Evolutionary conservation across 2,113 vertebrate genomes (phyloP).

Genomic region (Copsychus sechellarum): DNA sequence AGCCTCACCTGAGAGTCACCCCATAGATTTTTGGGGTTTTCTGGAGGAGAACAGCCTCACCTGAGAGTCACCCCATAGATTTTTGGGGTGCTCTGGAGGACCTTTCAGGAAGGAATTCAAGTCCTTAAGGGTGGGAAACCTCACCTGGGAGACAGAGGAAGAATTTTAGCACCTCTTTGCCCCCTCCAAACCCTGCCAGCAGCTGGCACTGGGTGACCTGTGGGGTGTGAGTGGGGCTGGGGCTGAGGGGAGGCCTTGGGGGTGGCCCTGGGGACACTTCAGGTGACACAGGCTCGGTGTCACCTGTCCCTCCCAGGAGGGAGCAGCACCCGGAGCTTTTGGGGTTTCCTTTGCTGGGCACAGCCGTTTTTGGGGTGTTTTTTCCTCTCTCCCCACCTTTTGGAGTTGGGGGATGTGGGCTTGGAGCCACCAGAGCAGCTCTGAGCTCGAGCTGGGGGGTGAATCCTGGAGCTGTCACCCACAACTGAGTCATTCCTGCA

Average conservation of each 20-base stretch:
- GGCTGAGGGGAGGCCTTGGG: background rate
- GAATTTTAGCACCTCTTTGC: fast-evolving
- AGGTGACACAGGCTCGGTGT: too few species aligned
- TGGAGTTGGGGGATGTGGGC: background rate
- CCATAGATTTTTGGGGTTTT: background rate
- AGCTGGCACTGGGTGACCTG: background rate
- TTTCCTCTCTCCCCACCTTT: background rate
- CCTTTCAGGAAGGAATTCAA: too few species aligned
- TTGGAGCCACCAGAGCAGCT: background rate
- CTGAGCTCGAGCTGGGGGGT: fast-evolving
- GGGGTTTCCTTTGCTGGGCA: background rate
- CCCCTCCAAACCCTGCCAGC: background rate
- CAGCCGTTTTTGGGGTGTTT: background rate
- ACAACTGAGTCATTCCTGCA: background rate
- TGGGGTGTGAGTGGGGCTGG: background rate
- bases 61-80: background rate
- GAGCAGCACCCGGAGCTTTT: background rate
- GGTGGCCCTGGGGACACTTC: fast-evolving
- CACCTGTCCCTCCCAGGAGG: too few species aligned
- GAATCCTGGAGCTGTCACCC: background rate
- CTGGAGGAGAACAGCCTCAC: too few species aligned
- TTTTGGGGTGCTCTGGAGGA: too few species aligned
- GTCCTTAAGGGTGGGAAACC: too few species aligned
- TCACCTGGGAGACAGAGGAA: background rate
- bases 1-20: too few species aligned